A percentile compares a stretch with the other conserved stretches of the same genome.
phyloP scores from a whole-genome alignment of 2,113 vertebrate genomes.

The Pygoscelis adeliae region DNA sequence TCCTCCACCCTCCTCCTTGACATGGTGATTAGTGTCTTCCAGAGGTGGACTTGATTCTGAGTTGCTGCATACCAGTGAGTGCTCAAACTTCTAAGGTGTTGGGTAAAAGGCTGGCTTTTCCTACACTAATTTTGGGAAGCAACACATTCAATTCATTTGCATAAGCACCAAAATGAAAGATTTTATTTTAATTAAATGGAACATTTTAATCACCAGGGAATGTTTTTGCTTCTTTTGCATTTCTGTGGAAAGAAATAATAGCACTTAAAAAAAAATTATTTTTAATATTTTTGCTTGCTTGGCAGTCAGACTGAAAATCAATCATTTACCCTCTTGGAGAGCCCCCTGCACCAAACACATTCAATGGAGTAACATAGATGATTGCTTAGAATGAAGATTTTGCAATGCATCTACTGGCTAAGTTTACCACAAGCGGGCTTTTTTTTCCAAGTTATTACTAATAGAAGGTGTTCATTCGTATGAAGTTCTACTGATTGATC shows the following conservation, averaged over 20 bases:
- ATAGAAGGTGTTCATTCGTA: background rate
- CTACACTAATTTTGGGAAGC: background rate
- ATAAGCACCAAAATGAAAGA: background rate
- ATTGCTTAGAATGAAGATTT: background rate
- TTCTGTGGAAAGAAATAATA: background rate
- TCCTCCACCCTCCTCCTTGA: background rate
- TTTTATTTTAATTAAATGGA: background rate
- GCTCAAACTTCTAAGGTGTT: background rate
- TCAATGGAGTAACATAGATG: background rate
- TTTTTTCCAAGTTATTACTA: background rate
- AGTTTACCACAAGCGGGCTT: background rate
- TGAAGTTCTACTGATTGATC: background rate
- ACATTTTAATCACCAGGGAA: background rate
- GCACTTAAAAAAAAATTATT: background rate
- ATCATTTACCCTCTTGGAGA: background rate
- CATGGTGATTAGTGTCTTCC: background rate
- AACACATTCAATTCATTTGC: background rate
- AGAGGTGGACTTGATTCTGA: background rate
- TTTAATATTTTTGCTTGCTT: background rate
- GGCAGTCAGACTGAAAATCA: background rate
- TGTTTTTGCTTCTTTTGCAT: background rate
- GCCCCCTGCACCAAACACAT: background rate
- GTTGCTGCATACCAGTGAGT: rapidly evolving
- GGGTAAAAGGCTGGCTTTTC: background rate
- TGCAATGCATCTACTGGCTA: background rate